These are phyloP conservation scores for Lydus trimaculatus DNA, from an alignment of 2,888 invertebrate species.

Conservation along the genomic window DNA sequence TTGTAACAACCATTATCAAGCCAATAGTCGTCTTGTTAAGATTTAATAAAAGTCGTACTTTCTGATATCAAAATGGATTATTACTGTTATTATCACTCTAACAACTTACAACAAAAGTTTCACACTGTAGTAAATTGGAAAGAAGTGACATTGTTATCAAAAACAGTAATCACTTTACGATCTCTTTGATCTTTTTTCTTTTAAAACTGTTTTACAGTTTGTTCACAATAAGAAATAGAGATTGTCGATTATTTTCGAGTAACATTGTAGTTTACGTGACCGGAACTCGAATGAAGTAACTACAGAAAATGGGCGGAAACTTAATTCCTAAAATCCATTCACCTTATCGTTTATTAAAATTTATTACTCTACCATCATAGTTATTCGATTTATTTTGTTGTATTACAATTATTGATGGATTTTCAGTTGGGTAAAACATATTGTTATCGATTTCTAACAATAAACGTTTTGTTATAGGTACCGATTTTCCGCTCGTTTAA, in stretches of 20 bases:
- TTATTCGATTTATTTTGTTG: background rate
- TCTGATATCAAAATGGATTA: background rate
- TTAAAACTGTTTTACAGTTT: background rate
- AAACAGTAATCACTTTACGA: background rate
- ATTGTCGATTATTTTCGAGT: background rate
- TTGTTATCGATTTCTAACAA: background rate
- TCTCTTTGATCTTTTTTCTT: background rate
- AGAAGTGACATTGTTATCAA: background rate
- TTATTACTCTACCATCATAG: background rate
- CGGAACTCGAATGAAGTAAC: background rate
- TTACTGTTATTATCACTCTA: background rate
- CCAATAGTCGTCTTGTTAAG: background rate
- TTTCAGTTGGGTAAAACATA: background rate
- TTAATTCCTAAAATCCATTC: background rate
- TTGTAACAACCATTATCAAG: background rate
- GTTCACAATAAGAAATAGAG: background rate
- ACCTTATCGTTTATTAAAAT: background rate
- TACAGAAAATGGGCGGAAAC: background rate
- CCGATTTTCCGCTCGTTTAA: background rate
- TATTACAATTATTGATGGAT: background rate
- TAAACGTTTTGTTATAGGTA: background rate
- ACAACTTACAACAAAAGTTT: background rate
- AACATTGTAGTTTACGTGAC: background rate
- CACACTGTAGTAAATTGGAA: background rate
- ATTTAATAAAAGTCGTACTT: background rate